Percentiles rank a stretch among this genome's conserved stretches.
phyloP scores from a whole-genome alignment of 2,888 invertebrate genomes.

The Rhagonycha lutea region DNA sequence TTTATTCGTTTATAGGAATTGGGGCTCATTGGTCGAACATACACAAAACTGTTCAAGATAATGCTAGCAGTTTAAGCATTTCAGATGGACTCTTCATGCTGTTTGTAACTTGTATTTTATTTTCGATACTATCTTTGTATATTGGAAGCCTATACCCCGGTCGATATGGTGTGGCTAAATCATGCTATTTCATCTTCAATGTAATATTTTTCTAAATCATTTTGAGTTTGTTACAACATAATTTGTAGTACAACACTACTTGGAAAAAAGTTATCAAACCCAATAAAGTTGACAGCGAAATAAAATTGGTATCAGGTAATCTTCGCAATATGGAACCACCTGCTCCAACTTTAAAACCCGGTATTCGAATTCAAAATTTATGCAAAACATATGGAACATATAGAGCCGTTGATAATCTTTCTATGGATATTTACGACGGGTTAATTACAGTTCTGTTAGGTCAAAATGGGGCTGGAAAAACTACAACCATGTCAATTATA shows the following conservation, averaged over 20 bases:
- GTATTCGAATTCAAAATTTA: constrained; percentile 47
- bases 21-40: not conserved
- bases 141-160: not conserved
- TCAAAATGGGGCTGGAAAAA: constrained; percentile 60
- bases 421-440: constrained; percentile 76
- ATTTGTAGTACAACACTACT: not conserved
- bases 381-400: constrained; percentile 52
- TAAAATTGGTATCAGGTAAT: not conserved
- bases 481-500: constrained; percentile 71
- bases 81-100: not conserved
- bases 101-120: no score
- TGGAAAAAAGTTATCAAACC: not conserved
- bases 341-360: not conserved
- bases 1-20: not conserved
- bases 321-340: not conserved
- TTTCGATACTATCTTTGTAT: not conserved
- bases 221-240: not conserved
- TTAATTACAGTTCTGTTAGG: constrained; percentile 87
- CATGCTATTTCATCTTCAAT: not conserved
- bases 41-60: not conserved
- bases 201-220: not conserved
- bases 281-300: not conserved
- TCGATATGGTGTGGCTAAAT: not conserved
- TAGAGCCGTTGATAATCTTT: constrained; percentile 71
- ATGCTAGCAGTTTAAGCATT: not conserved